phyloP scores from a whole-genome alignment of 2,797 vertebrate species.

The Choloepus didactylus region DNA sequence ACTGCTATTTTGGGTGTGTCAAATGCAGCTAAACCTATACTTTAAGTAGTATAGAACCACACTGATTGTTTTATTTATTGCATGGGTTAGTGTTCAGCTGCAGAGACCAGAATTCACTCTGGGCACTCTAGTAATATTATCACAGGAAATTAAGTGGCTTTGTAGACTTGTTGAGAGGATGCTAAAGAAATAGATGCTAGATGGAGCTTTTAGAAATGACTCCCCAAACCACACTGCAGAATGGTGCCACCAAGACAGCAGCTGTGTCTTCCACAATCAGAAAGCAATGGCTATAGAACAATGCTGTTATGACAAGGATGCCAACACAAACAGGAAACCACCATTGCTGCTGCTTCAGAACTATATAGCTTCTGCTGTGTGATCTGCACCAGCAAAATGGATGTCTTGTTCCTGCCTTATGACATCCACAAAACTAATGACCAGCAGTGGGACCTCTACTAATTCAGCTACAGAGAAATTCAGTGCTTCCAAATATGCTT shows the following conservation, averaged over 20 bases:
- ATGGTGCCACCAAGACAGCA: constrained; percentile 54
- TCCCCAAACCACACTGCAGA: constrained; percentile 61
- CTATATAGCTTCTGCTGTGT: neutral
- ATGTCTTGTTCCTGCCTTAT: neutral
- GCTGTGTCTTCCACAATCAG: neutral
- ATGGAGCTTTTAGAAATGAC: constrained; percentile 64
- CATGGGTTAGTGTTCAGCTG: constrained; percentile 3
- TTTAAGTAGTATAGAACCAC: neutral
- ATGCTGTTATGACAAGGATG: neutral
- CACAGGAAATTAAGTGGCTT: neutral
- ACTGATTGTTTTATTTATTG: constrained; percentile 23
- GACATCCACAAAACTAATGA: neutral
- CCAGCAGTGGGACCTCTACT: neutral
- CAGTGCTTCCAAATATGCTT: neutral
- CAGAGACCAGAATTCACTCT: constrained; percentile 41
- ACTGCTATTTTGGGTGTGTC: neutral
- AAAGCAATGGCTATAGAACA: constrained; percentile 35
- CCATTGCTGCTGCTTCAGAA: neutral
- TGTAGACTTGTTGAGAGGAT: neutral
- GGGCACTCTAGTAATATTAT: neutral
- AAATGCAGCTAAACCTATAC: neutral
- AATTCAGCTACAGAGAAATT: neutral
- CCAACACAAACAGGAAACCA: constrained; percentile 33
- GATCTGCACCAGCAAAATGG: neutral
- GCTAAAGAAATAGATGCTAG: constrained; percentile 37